These are phyloP conservation scores for Drosophila fuyamai DNA, from an alignment of 1,140 invertebrate genomes.

Conservation along the genomic window DNA sequence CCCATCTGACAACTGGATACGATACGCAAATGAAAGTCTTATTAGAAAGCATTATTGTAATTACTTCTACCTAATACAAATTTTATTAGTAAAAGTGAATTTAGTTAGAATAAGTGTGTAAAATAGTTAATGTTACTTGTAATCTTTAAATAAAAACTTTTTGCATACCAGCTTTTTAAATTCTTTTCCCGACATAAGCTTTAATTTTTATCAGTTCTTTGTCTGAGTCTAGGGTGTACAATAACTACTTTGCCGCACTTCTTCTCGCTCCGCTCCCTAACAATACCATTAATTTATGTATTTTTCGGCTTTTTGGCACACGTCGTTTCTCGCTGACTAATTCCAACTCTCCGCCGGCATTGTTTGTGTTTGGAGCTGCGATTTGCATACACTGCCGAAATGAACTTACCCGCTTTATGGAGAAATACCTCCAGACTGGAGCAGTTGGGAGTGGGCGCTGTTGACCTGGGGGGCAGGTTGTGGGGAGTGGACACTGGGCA, in stretches of 20 bases:
- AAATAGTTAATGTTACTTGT: no score
- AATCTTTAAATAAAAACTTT: no score
- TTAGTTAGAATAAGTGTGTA: no score
- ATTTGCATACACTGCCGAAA: constrained; percentile 35
- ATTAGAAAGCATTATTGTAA: no score
- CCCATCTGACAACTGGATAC: no score
- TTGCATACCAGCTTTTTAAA: no score
- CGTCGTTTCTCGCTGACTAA: constrained; percentile 51
- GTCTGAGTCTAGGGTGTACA: background rate
- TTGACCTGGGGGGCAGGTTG: constrained; percentile 2
- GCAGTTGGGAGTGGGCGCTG: background rate
- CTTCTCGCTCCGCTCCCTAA: background rate
- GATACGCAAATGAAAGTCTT: no score
- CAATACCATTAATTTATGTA: constrained; percentile 64
- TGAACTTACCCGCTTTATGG: constrained; percentile 31
- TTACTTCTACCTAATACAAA: no score
- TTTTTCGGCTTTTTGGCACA: constrained; percentile 65
- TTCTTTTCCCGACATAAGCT: no score
- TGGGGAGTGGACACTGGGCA: constrained; percentile 33
- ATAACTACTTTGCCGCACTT: background rate
- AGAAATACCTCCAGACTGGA: background rate
- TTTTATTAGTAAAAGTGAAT: no score
- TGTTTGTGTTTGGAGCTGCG: constrained; percentile 22
- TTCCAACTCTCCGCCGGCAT: constrained; percentile 23
- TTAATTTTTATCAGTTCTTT: background rate